Evolutionary conservation across 2,797 vertebrate species (phyloP), one percentile per base, ranked within the genome.

Genomic region (Myripristis murdjan): DNA sequence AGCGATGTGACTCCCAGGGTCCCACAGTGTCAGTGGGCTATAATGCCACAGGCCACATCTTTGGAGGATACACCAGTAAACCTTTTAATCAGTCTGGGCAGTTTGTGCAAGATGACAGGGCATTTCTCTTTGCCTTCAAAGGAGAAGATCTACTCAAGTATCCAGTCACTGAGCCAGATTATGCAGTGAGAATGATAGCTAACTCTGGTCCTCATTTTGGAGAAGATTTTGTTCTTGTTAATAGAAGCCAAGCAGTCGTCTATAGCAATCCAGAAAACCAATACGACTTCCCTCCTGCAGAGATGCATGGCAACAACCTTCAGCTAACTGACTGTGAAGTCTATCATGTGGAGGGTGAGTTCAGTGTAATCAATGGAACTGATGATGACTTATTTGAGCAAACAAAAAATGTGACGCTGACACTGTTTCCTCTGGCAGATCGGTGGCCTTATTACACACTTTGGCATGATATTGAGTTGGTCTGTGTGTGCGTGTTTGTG

Each of bases 11-110:
- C 80, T 57, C 0, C 1, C 41, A 2, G 35, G 37, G 76, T n/a
- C 85, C 92, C 15, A 93, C 91, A 0, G 41, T 94, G 48, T 86
- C 90, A 26, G 91, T 93, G 49, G 91, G 86, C 16, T 92, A 86
- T 14, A 93, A 91, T 15, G 0, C 0, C 0, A 44, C 77, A 4
- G 87, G 84, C 9, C 70, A 33, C 64, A 70, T 91, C 70, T 93
- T 91, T 75, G 92, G 92, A 70, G 91, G 89, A 14, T 91, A 77
- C 80, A 87, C 88, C 51, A 70, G 51, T 53, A 77, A 75, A 48
- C 57, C 82, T 12, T 93, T 90, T 60, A 3, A 26, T 70, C 83
- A 89, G 65, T 68, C 70, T 9, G 62, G 11, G 0, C 3, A 31
- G 1, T 11, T 33, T 0, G 37, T 77, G 2, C 0, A 0, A 0